Conservation (phyloP, 2,113 vertebrate species). For the Octodon degus region DNA sequence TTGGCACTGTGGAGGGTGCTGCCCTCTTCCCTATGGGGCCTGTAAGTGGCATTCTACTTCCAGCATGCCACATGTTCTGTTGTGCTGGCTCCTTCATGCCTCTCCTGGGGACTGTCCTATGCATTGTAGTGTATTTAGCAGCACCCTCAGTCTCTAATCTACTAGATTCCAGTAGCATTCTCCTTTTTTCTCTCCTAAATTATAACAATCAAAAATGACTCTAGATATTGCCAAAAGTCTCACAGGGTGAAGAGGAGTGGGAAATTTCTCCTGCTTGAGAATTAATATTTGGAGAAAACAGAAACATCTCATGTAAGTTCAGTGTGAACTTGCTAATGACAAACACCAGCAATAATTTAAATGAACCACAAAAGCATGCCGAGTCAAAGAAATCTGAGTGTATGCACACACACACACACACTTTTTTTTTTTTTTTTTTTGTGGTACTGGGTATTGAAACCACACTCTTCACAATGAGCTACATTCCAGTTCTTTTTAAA, state of each 20-base stretch:
- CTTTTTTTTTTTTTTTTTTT: too few relatives aligned
- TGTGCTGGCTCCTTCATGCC: neutral
- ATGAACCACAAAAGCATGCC: neutral
- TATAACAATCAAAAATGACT: neutral
- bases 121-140: neutral
- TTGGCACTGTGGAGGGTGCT: neutral
- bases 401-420: neutral
- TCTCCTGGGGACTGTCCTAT: neutral
- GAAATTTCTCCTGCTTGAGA: neutral
- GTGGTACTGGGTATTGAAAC: neutral
- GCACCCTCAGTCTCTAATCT: neutral
- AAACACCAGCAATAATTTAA: neutral
- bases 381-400: neutral
- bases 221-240: neutral
- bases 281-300: neutral
- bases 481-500: neutral
- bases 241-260: neutral
- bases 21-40: neutral
- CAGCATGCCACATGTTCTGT: neutral
- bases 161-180: neutral
- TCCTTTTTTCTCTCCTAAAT: neutral
- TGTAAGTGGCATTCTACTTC: neutral
- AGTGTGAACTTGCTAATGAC: neutral
- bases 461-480: neutral
- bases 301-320: neutral